Evolutionary conservation across 2,888 invertebrate genomes (phyloP), one percentile per base, ranked within the genome.

Genomic region (Acanthosepion esculentum): DNA sequence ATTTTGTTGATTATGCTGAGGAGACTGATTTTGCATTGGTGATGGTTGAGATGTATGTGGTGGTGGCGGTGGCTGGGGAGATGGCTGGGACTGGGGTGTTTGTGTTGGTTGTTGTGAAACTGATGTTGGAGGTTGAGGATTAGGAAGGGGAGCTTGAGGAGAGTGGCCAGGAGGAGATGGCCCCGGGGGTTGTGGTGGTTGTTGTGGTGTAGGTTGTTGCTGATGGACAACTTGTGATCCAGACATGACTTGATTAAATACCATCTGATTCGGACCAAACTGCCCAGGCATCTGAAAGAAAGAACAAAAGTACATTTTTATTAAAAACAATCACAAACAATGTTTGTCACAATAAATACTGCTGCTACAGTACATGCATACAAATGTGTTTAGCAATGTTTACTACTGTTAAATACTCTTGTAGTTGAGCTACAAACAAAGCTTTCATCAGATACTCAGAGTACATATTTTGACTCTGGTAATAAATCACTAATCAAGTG

Each of bases 31-130:
- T 94, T 95, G 95, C 48, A 96, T 95, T 48, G 96, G 96, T 59
- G 91, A 93, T 59, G 94, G 94, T 91, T 91, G 95, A 53, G 91
- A 94, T 41, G 95, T 95, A 23, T 96, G 95, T 94, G 96, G 95
- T 94, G 97, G 97, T 96, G 97, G 97, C 95, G 97, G 97, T 96
- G 95, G 95, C 98, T 93, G 98, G 98, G 96, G 98, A 98, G 48
- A 98, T 98, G 94, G 98, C 91, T 94, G 95, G 93, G 95, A 95
- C 94, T 95, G 95, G n/a, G 95, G 95, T 26, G 95, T 91, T 50
- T 78, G 94, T 41, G 91, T 95, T 95, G 96, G 96, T 50, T 95
- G 97, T 53, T 97, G 98, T 95, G 96, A 96, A 95, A 95, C 95
- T 95, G 96, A 95, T 94, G 95, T 95, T 94, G 95, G 95, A 91